A percentile compares a stretch with the other conserved stretches of the same genome.
Conservation (phyloP, 2,113 vertebrate species). For the Mesocricetus auratus region DNA sequence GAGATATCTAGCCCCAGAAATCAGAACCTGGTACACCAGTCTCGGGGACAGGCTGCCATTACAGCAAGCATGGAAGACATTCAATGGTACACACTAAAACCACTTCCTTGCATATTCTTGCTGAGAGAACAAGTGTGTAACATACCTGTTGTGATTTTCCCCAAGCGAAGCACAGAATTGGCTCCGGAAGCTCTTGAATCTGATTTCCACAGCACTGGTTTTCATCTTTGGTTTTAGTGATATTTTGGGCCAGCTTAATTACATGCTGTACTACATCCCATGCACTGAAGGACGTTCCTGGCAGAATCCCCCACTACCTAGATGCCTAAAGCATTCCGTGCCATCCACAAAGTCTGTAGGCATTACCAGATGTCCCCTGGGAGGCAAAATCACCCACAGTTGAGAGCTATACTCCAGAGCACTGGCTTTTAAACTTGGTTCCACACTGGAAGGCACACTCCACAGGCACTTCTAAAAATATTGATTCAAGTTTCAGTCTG, state of each 20-base stretch:
- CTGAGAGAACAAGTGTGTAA: not conserved
- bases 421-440: not conserved
- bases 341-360: not conserved
- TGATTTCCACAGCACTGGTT: not conserved
- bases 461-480: not conserved
- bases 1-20: constrained; percentile 9
- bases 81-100: not conserved
- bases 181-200: not conserved
- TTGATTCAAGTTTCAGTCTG: not conserved
- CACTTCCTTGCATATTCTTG: not conserved
- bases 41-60: not conserved
- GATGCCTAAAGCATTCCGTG: not conserved
- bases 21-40: not conserved
- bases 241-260: not conserved
- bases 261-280: not conserved
- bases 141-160: not conserved
- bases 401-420: not conserved
- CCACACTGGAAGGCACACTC: not conserved
- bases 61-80: not conserved
- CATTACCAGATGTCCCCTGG: not conserved
- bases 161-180: not conserved
- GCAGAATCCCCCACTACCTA: not conserved
- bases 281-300: not conserved
- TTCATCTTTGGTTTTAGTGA: not conserved
- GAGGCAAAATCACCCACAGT: not conserved